These are phyloP conservation scores for Diabrotica balteata DNA, from an alignment of 2,888 invertebrate species.

Conservation along the genomic window DNA sequence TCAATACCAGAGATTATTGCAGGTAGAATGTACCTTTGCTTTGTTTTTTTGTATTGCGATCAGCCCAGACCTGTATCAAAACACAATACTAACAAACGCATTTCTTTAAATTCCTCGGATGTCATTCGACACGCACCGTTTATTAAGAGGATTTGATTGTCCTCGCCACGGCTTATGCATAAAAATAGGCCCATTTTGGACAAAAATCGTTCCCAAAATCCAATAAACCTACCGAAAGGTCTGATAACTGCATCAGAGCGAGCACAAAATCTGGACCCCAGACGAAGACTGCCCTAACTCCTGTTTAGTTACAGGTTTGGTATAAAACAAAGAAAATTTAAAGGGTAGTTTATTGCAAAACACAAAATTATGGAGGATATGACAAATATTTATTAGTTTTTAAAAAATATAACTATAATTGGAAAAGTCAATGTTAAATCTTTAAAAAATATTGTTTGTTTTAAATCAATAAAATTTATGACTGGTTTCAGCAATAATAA, in stretches of 20 bases:
- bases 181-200: slow-evolving; percentile 40
- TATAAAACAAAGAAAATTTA: too few species aligned
- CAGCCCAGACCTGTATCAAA: not conserved
- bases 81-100: slow-evolving; percentile 20
- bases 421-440: too few species aligned
- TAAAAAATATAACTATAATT: too few species aligned
- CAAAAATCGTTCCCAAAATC: slow-evolving; percentile 31
- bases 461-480: too few species aligned
- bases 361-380: too few species aligned
- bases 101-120: slow-evolving; percentile 25
- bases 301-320: slow-evolving; percentile 15
- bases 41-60: too few species aligned
- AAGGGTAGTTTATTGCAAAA: too few species aligned
- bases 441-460: too few species aligned
- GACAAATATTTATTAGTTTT: too few species aligned
- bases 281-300: slow-evolving; percentile 21
- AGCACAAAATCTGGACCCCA: not conserved
- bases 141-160: slow-evolving; percentile 41
- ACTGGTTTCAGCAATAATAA: too few species aligned
- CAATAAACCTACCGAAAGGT: slow-evolving; percentile 35
- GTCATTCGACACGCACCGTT: slow-evolving; percentile 38
- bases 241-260: slow-evolving; percentile 37
- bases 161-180: slow-evolving; percentile 40
- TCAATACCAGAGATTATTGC: too few species aligned
- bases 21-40: too few species aligned